A percentile compares a stretch with the other conserved stretches of the same genome.
Conservation (phyloP, 2,113 vertebrate genomes). For the Brachypodius melanocephalos region DNA sequence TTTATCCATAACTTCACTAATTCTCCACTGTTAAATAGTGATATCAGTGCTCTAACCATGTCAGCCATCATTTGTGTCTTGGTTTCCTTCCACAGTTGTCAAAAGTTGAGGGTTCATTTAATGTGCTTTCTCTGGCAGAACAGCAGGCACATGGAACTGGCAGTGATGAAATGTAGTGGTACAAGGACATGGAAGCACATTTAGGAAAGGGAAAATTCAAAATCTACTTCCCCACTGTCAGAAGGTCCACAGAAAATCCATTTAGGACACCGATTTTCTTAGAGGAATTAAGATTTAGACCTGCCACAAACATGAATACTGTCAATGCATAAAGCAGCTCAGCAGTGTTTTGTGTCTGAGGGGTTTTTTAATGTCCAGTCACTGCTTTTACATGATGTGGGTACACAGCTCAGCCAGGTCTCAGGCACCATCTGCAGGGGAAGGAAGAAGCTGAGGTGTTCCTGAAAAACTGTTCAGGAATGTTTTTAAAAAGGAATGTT, state of each 20-base stretch:
- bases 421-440: not conserved
- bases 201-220: not conserved
- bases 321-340: not conserved
- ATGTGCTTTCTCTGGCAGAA: not conserved
- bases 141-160: not conserved
- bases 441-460: not conserved
- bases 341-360: not conserved
- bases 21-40: not conserved
- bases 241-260: slow-evolving; percentile 67
- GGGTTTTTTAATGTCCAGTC: not conserved
- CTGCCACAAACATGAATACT: not conserved
- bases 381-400: not conserved
- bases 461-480: not conserved
- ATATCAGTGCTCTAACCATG: not conserved
- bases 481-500: not conserved
- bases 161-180: not conserved
- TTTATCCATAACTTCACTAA: not conserved
- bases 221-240: slow-evolving; percentile 37
- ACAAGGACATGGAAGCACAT: not conserved
- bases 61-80: not conserved
- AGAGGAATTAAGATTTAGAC: not conserved
- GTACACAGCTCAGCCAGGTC: not conserved
- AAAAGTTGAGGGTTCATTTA: not conserved
- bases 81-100: not conserved
- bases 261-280: slow-evolving; percentile 9